Conservation (phyloP, 64 coral and sea anemone genomes). For the Trachythela sp. region DNA sequence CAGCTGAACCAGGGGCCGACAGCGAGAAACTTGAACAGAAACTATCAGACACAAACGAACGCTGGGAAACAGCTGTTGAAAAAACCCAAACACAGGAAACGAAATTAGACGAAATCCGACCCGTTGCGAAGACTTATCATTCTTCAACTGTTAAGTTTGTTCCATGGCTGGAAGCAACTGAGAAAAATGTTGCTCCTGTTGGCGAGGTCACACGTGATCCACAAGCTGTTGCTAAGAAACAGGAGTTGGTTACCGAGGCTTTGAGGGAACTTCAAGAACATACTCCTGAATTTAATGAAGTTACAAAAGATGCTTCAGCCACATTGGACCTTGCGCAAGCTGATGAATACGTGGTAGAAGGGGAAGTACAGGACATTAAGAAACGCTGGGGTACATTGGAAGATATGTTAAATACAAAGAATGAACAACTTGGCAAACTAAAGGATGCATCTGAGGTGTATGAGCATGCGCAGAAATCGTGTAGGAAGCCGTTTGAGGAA, state of each 20-base stretch:
- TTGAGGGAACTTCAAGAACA: background rate
- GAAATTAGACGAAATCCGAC: background rate
- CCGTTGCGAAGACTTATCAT: background rate
- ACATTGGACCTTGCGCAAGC: constrained; percentile 10
- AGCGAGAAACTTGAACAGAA: background rate
- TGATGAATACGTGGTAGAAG: constrained; percentile 4
- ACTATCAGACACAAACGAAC: background rate
- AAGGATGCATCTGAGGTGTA: background rate
- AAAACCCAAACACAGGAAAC: background rate
- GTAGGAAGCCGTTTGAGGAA: background rate
- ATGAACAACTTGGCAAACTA: background rate
- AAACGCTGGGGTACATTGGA: background rate
- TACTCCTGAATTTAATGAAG: background rate
- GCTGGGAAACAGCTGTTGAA: background rate
- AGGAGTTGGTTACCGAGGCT: background rate
- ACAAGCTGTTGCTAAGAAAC: background rate
- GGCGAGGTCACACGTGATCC: background rate
- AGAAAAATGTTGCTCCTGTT: background rate
- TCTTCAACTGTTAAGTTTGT: background rate
- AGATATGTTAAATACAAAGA: background rate
- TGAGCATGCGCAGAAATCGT: background rate
- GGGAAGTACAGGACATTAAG: background rate
- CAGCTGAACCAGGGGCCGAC: background rate
- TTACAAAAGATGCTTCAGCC: background rate
- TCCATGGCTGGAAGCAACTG: background rate